Conservation (phyloP, 1,140 invertebrate species). For the Atta colombica region DNA sequence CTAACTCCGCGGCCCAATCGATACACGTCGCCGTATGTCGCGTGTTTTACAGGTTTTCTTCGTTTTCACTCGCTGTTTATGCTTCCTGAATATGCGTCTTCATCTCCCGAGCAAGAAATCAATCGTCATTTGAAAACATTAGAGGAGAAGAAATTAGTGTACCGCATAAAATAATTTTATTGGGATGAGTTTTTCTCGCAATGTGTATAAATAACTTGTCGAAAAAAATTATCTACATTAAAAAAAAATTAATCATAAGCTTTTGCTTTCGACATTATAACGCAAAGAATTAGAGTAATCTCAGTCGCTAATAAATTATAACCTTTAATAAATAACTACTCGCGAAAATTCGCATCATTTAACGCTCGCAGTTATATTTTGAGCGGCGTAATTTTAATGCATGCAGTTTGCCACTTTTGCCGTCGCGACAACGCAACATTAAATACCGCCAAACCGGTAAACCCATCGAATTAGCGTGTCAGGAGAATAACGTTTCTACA, state of each 20-base stretch:
- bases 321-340: constrained; percentile 54
- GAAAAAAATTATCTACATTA: neutral
- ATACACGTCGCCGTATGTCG: constrained; percentile 74
- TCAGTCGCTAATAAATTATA: constrained; percentile 33
- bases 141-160: neutral
- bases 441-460: constrained; percentile 40
- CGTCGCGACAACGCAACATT: constrained; percentile 57
- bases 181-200: neutral
- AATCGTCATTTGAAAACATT: neutral
- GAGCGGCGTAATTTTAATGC: constrained; percentile 41
- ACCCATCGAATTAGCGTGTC: constrained; percentile 52
- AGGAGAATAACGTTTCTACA: constrained; percentile 23
- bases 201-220: neutral
- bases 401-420: neutral
- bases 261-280: neutral
- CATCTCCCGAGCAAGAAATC: constrained; percentile 13
- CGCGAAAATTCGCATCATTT: constrained; percentile 33
- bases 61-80: neutral
- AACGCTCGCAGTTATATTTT: constrained; percentile 56
- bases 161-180: neutral
- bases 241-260: neutral
- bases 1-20: constrained; percentile 75
- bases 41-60: constrained; percentile 60
- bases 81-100: constrained; percentile 7
- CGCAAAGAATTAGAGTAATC: neutral